A percentile compares a stretch with the other conserved stretches of the same genome.
Conservation (phyloP, 2,113 vertebrate species). For the Cochlearius cochlearius region DNA sequence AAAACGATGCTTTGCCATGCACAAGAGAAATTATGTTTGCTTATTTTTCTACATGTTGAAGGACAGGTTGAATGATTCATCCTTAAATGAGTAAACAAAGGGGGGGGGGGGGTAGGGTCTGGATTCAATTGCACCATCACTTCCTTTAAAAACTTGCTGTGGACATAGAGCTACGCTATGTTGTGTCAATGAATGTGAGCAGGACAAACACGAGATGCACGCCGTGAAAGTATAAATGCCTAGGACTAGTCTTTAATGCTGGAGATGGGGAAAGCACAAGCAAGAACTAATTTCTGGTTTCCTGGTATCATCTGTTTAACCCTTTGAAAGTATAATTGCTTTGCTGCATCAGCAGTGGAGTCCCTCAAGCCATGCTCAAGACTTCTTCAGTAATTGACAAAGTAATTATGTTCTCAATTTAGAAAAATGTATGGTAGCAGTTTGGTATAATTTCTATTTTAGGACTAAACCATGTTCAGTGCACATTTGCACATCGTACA, state of each 20-base stretch:
- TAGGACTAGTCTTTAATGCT: not conserved
- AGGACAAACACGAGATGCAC: fast-evolving
- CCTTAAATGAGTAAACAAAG: not conserved
- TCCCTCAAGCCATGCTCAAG: not conserved
- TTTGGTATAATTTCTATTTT: not conserved
- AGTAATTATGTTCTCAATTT: not conserved
- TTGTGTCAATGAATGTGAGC: not conserved
- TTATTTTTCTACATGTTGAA: not conserved
- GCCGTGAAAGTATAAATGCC: not conserved
- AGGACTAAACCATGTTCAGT: not conserved
- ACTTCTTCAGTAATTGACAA: not conserved
- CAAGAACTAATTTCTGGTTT: not conserved
- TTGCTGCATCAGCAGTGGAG: not conserved
- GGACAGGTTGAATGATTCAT: not conserved
- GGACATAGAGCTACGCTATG: not conserved
- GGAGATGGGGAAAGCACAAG: not conserved
- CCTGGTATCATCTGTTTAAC: not conserved
- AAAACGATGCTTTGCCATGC: not conserved
- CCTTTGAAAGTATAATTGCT: not conserved
- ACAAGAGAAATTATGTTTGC: not conserved
- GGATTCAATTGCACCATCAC: not conserved
- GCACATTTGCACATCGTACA: not conserved
- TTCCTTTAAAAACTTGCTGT: not conserved
- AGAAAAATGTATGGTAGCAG: not conserved
- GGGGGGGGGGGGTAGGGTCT: not conserved